Conservation (phyloP, 1,140 invertebrate species). For the Asobara japonica region DNA sequence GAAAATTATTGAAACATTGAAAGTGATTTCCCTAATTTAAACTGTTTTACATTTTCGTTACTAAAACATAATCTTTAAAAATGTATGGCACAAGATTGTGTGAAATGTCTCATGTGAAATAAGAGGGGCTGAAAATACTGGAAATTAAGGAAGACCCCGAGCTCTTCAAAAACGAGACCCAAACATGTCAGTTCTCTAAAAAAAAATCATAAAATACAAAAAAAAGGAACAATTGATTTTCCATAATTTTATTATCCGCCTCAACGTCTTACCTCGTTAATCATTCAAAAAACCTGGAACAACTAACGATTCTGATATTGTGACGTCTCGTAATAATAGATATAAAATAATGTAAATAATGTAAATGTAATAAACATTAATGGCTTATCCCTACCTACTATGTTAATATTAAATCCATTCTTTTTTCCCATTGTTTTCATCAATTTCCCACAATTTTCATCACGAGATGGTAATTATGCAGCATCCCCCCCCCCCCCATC, state of each 20-base stretch:
- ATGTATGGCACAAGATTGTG: too few relatives aligned
- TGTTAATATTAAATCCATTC: background rate
- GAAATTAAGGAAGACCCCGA: background rate
- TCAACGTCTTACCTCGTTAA: conserved; percentile 46
- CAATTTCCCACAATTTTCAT: background rate
- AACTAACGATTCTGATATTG: conserved; percentile 49
- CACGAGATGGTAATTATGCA: conserved; percentile 47
- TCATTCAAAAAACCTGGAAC: conserved; percentile 55
- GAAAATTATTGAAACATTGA: too few relatives aligned
- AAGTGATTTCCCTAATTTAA: too few relatives aligned
- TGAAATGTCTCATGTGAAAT: too few relatives aligned
- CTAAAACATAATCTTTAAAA: too few relatives aligned
- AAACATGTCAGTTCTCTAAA: background rate
- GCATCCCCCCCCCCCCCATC: conserved; percentile 31
- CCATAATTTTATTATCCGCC: conserved; percentile 37
- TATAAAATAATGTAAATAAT: conserved; percentile 52
- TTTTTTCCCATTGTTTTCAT: background rate
- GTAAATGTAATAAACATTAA: conserved; percentile 50
- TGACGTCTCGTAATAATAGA: conserved; percentile 47
- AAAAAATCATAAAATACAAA: background rate
- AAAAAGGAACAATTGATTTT: conserved; percentile 7
- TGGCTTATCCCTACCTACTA: conserved; percentile 56
- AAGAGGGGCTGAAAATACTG: too few relatives aligned
- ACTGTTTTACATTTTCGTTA: too few relatives aligned
- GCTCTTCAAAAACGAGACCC: background rate